Percentiles rank a stretch among this genome's conserved stretches.
Conservation (phyloP, 2,113 vertebrate species). For the Myanophis thanlyinensis region DNA sequence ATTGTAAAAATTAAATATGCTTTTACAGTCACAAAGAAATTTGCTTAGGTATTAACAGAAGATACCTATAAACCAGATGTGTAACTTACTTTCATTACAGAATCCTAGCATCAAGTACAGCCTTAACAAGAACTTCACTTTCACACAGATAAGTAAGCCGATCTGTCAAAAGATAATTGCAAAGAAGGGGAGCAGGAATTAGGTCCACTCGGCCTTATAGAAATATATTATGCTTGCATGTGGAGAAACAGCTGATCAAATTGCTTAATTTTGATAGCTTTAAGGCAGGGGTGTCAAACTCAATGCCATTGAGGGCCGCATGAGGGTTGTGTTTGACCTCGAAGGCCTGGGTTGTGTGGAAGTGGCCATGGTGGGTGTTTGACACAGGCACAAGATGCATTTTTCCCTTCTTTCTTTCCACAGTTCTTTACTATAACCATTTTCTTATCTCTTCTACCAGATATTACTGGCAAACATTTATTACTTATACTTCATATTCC, state of each 20-base stretch:
- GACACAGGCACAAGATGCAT: no score
- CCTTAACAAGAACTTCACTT: not conserved
- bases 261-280: not conserved
- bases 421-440: no score
- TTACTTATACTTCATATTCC: no score
- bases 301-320: no score
- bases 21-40: not conserved
- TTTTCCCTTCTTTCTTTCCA: no score
- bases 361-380: no score
- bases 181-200: not conserved
- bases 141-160: not conserved
- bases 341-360: no score
- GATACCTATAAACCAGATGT: not conserved
- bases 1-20: not conserved
- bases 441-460: no score
- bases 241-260: not conserved
- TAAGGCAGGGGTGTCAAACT: no score
- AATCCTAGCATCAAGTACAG: not conserved
- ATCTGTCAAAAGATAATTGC: not conserved
- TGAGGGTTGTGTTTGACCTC: no score
- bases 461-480: no score
- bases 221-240: no score
- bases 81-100: slow-evolving; percentile 1
- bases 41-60: slow-evolving; percentile 38
- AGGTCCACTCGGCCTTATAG: not conserved